Base-by-base conservation (phyloP, 2,888 invertebrate genomes). In the Caenorhabditis sp. region DNA sequence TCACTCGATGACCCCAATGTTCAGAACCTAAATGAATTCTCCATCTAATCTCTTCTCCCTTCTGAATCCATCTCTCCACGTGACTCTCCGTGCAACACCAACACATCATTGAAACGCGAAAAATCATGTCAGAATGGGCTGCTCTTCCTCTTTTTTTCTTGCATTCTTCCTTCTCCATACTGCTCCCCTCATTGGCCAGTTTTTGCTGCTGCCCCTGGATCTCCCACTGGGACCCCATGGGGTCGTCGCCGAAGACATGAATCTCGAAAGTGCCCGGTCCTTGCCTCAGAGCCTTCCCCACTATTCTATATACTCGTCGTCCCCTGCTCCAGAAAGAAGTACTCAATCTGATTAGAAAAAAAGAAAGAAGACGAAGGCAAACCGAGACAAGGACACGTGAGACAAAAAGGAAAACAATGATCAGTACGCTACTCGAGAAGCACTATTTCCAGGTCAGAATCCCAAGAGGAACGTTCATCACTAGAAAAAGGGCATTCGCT, bases 381-480 rank as follows among this genome's bases (percentile, higher is more conserved):
- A 35, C 16, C n/a, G 47, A 31, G 24, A 16, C 16, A 47, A 70
- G 70, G 63, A 70, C 79, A 79, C 73, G 73, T 68, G 73, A 72
- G 80, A 76, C 16, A 19, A 8, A 16, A 22, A 54, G 63, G 56
- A 49, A 68, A 61, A 75, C 47, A 72, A 81, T 81, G 81, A 75
- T 81, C 75, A 70, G 70, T 66, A 41, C 61, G 58, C 47, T 81
- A 54, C 81, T 81, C 75, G 81, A 81, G 58, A 81, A 81, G 76
- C 81, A 81, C 70, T 81, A 72, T 66, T 75, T 81, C 69, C 81
- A 81, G 81, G 81, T 81, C 70, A 69, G 80, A 38, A 26, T 80
- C 80, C 73, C 73, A 49, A 68, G 80, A 79, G 79, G 54, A 79
- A 79, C 79, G 79, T 79, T 79, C 70, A 79, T 79, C 79, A 69